Conservation (phyloP, 2,797 vertebrate genomes). For the Otus scops region DNA sequence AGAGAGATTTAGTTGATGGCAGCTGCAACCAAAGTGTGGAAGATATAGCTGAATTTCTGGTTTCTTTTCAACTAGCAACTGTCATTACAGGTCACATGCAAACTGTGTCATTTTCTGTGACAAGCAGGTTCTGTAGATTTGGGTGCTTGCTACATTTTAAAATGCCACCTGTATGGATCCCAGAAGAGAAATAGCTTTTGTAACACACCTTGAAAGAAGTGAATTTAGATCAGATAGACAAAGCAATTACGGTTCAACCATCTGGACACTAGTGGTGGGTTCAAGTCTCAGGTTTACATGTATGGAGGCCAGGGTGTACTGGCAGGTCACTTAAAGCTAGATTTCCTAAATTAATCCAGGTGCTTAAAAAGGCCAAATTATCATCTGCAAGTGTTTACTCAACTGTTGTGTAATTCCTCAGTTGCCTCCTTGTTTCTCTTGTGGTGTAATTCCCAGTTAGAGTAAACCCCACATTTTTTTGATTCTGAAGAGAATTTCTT, state of each 20-base stretch:
- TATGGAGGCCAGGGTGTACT: background rate
- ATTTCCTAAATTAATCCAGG: background rate
- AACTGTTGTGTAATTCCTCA: background rate
- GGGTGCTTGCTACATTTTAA: slow-evolving; percentile 50
- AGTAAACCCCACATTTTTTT: background rate
- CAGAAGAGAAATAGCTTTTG: slow-evolving; percentile 18
- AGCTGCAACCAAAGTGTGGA: slow-evolving; percentile 69
- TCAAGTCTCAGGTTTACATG: background rate
- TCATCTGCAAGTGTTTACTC: background rate
- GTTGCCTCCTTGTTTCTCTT: background rate
- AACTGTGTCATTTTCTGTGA: slow-evolving; percentile 68
- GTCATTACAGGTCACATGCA: slow-evolving; percentile 67
- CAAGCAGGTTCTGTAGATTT: slow-evolving; percentile 58
- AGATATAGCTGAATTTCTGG: slow-evolving; percentile 73
- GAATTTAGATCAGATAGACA: background rate
- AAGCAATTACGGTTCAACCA: background rate
- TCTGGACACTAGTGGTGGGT: background rate
- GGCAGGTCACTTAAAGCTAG: background rate
- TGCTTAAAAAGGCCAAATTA: background rate
- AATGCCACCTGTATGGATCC: slow-evolving; percentile 60
- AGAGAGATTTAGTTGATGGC: slow-evolving; percentile 76
- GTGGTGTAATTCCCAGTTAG: background rate
- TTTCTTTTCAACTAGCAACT: slow-evolving; percentile 63
- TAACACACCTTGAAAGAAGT: slow-evolving; percentile 43
- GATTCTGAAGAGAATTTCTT: background rate